A percentile compares a stretch with the other conserved stretches of the same genome.
Evolutionary conservation across 2,888 invertebrate genomes (phyloP).

Genomic region (Xestoiulus laeticollis): DNA sequence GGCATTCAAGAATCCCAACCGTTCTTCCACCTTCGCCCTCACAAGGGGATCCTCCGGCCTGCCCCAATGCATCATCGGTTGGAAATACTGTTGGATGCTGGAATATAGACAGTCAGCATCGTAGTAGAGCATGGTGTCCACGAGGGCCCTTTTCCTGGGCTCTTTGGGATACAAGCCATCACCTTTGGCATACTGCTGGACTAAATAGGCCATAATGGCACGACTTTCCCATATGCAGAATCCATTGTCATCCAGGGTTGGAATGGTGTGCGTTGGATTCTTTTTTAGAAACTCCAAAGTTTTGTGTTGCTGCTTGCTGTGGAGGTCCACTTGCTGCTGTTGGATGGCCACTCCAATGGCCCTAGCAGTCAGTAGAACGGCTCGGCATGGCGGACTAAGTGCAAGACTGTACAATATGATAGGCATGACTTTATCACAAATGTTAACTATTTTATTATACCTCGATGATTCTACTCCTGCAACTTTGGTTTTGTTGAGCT

Average conservation of each 20-base stretch:
- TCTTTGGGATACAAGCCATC: constrained; percentile 50
- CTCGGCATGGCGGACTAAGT: constrained; percentile 60
- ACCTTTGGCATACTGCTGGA: constrained; percentile 44
- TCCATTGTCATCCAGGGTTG: constrained; percentile 69
- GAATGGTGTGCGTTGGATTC: constrained; percentile 65
- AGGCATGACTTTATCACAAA: neutral
- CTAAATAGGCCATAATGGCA: constrained; percentile 49
- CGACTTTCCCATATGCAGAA: constrained; percentile 65
- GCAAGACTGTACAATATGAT: constrained; percentile 31
- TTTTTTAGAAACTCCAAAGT: constrained; percentile 59
- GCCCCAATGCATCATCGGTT: neutral
- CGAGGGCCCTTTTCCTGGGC: constrained; percentile 25
- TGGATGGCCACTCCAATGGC: constrained; percentile 60
- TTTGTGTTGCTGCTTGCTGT: constrained; percentile 58
- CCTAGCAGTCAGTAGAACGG: constrained; percentile 61
- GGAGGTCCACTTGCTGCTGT: constrained; percentile 60
- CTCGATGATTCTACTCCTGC: too few species aligned
- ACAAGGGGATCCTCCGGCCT: neutral
- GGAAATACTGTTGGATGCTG: neutral
- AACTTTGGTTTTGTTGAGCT: too few species aligned
- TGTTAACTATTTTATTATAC: too few species aligned
- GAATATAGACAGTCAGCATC: constrained; percentile 40
- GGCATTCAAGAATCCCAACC: neutral
- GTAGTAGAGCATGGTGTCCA: constrained; percentile 45
- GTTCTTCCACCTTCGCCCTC: neutral